A percentile compares a stretch with the other conserved stretches of the same genome.
These are phyloP conservation scores for Brevimyrus niger DNA, from an alignment of 2,113 vertebrate species.

Conservation along the genomic window DNA sequence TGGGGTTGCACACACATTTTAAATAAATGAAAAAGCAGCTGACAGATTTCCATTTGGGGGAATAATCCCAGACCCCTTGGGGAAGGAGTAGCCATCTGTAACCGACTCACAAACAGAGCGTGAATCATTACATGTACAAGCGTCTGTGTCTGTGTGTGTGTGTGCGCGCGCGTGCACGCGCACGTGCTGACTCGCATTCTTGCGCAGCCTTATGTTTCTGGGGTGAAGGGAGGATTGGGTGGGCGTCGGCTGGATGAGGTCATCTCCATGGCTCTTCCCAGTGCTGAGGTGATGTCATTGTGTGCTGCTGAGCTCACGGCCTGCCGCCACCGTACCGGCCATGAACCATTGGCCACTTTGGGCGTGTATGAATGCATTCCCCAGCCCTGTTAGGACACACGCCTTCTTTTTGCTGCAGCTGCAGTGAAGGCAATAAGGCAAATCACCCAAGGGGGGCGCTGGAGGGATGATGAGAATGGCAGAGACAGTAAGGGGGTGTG, in stretches of 20 bases:
- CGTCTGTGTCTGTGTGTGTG: conserved; percentile 10
- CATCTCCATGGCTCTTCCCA: background rate
- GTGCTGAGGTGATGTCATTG: background rate
- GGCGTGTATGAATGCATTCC: background rate
- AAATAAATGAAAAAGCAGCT: conserved; percentile 1
- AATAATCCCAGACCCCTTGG: conserved; percentile 5
- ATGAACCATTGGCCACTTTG: conserved; percentile 44
- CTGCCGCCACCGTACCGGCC: background rate
- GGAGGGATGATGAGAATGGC: conserved; percentile 74
- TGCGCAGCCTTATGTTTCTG: background rate
- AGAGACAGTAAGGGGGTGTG: background rate
- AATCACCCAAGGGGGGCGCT: conserved; percentile 68
- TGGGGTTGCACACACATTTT: background rate
- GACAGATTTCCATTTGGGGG: background rate
- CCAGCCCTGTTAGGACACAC: background rate
- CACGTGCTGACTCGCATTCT: background rate
- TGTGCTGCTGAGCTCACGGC: background rate
- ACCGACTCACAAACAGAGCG: background rate
- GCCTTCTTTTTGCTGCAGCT: conserved; percentile 47
- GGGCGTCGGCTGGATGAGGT: background rate
- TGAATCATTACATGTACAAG: conserved; percentile 11
- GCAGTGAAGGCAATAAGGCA: conserved; percentile 86
- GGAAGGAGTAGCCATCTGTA: conserved; percentile 4
- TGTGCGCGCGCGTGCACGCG: too few species aligned
- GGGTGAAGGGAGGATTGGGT: background rate